Base-by-base conservation (phyloP, 2,797 vertebrate species). In the Paguma larvata region DNA sequence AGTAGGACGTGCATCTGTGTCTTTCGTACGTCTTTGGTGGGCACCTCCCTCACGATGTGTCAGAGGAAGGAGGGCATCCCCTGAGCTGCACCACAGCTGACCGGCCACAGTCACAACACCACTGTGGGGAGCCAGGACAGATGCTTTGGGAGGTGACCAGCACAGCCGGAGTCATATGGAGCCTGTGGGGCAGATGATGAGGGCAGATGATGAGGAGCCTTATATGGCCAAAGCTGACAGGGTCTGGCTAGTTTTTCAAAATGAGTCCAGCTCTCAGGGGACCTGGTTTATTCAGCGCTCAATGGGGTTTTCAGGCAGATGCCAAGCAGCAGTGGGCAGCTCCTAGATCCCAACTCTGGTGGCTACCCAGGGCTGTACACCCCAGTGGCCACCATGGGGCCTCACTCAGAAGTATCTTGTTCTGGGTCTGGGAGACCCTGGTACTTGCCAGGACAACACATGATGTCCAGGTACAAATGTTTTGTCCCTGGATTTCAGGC, bases 31-130 rank as follows among this genome's bases (percentile, higher is more conserved):
- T 99, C 90, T 99, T 99, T 19, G 99, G 99, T 98, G 98, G 0
- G 99, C 99, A 21, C 99, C 99, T 0, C 99, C 99, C 4, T 99
- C 99, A 0, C 99, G 99, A 98, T 99, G 99, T 99, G 99, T 98
- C 99, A 99, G 94, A 99, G 99, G 95, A 99, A 99, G 96, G 99
- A 99, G 25, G 99, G 99, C 96, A 99, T 99, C 89, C 99, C 99
- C 0, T 99, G 99, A 99, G 44, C 44, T 13, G 15, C 63, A 4
- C 48, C 9, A 3, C 44, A 18, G 44, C 16, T 41, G 5, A 46
- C 2, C 63, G 48, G 19, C 62, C 6, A 12, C 2, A 21, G 38
- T 32, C 25, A 25, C 70, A 73, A 73, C 14, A 34, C 44, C 2
- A 1, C 59, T 34, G 8, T 46, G 38, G 21, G 15, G 70, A 23